Evolutionary conservation across 2,797 vertebrate genomes (phyloP).

Genomic region (Coilia nasus): DNA sequence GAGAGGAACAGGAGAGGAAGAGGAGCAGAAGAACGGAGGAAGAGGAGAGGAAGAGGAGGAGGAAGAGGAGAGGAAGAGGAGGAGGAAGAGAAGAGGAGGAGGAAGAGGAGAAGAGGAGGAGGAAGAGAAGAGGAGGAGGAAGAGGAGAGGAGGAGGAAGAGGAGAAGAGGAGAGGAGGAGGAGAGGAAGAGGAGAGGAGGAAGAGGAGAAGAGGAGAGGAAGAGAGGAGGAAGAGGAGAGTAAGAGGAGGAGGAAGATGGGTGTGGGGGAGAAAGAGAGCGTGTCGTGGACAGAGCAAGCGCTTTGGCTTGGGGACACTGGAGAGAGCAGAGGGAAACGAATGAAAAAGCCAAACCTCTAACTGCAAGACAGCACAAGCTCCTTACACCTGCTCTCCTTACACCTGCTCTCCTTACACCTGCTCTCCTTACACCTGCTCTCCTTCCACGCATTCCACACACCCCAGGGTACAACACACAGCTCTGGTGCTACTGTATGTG

Average conservation of each 20-base stretch:
- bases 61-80: too few species aligned
- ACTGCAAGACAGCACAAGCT: conserved; percentile 28
- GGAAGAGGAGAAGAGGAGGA: too few species aligned
- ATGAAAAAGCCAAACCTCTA: conserved; percentile 31
- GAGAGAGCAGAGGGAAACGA: conserved; percentile 39
- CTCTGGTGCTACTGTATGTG: conserved; percentile 21
- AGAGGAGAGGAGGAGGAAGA: too few species aligned
- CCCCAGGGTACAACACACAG: not conserved
- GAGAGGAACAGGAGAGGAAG: too few species aligned
- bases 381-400: conserved; percentile 12
- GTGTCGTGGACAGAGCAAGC: too few species aligned
- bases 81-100: too few species aligned
- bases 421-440: conserved; percentile 15
- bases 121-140: too few species aligned
- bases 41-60: too few species aligned
- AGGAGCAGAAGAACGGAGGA: too few species aligned
- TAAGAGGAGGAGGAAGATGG: not conserved
- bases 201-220: not conserved
- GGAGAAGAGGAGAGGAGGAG: too few species aligned
- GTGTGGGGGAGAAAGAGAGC: not conserved
- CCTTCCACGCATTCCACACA: not conserved
- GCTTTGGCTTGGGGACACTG: conserved; percentile 20
- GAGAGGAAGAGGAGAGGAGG: not conserved
- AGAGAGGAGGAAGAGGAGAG: too few species aligned
- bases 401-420: not conserved